Evolutionary conservation across 1,140 invertebrate genomes (phyloP).

Genomic region (Zophobas morio): DNA sequence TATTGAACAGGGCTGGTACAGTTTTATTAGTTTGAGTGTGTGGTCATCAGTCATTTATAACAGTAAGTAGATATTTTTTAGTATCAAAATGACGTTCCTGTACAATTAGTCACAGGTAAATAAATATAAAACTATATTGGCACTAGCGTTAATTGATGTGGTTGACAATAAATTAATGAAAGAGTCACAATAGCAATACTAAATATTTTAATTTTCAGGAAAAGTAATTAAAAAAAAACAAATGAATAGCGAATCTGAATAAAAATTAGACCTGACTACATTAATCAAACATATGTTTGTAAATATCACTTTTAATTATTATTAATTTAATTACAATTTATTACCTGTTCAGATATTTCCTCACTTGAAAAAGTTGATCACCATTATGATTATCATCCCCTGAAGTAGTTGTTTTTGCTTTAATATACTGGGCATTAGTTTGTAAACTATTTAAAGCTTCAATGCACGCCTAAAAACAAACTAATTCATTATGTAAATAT

Average conservation of each 20-base stretch:
- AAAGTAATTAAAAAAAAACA: too few relatives aligned
- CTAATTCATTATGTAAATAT: background rate
- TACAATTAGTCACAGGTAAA: too few relatives aligned
- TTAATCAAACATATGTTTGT: too few relatives aligned
- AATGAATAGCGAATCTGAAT: too few relatives aligned
- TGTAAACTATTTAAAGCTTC: slow-evolving; percentile 62
- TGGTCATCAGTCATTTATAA: background rate
- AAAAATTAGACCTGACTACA: too few relatives aligned
- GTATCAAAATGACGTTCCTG: too few relatives aligned
- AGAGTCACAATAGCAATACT: too few relatives aligned
- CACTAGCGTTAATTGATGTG: too few relatives aligned
- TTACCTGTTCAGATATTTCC: slow-evolving; percentile 60
- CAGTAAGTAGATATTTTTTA: too few relatives aligned
- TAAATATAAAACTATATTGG: too few relatives aligned
- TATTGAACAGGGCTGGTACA: background rate
- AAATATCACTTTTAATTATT: background rate
- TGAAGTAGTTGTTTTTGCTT: slow-evolving; percentile 49
- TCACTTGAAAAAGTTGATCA: slow-evolving; percentile 55
- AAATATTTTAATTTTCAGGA: too few relatives aligned
- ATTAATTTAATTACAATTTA: slow-evolving; percentile 21
- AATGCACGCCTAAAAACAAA: slow-evolving; percentile 59
- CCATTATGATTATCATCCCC: slow-evolving; percentile 47
- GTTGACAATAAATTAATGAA: too few relatives aligned
- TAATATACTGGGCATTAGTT: slow-evolving; percentile 63
- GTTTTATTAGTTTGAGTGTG: background rate